Evolutionary conservation across 2,888 invertebrate species (phyloP).

Genomic region (Mactromeris polynyma): DNA sequence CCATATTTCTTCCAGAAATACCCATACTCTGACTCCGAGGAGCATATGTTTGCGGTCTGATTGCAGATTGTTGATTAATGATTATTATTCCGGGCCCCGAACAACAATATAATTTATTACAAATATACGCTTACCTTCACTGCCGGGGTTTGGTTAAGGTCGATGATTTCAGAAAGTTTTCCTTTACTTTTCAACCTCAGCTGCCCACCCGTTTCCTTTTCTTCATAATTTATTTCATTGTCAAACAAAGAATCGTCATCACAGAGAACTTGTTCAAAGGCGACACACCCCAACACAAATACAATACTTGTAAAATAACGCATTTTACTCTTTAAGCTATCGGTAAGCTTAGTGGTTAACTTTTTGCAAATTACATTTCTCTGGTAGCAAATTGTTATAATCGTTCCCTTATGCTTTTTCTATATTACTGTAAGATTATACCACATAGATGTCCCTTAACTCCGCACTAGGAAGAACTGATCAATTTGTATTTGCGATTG

Average conservation of each 20-base stretch:
- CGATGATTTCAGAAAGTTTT: slow-evolving; percentile 53
- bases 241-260: slow-evolving; percentile 46
- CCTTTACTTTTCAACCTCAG: slow-evolving; percentile 58
- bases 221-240: slow-evolving; percentile 52
- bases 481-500: neutral
- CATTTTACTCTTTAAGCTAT: neutral
- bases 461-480: neutral
- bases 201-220: slow-evolving; percentile 58
- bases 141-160: slow-evolving; percentile 52
- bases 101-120: no score
- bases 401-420: no score
- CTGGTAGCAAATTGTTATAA: no score
- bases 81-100: no score
- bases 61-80: no score
- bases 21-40: no score
- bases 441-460: neutral
- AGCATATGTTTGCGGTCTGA: no score
- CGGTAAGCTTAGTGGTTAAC: neutral
- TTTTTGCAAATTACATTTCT: neutral
- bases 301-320: neutral
- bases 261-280: neutral
- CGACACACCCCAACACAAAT: neutral
- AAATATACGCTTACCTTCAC: slow-evolving; percentile 66
- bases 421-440: neutral
- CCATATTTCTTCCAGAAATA: no score